Evolutionary conservation across 2,888 invertebrate species (phyloP).

Genomic region (Cephus runcator): DNA sequence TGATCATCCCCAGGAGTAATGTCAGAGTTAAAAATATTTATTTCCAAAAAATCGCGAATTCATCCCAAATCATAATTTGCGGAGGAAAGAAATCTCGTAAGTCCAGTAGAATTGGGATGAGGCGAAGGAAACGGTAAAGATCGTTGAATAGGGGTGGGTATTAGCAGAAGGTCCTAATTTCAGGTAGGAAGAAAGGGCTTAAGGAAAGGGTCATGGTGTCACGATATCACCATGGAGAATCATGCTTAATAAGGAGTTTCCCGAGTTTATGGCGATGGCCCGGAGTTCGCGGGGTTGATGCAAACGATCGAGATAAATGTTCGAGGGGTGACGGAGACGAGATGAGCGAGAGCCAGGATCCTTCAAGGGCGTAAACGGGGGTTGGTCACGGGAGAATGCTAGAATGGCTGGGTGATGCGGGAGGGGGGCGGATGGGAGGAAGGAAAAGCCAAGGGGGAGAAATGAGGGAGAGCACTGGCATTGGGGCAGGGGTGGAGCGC

Average conservation of each 20-base stretch:
- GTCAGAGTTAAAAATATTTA: neutral
- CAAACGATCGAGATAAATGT: conserved; percentile 63
- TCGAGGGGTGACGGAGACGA: conserved; percentile 39
- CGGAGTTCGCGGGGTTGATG: conserved; percentile 37
- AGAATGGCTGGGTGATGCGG: conserved; percentile 13
- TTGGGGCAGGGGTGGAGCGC: conserved; percentile 18
- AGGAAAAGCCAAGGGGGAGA: conserved; percentile 18
- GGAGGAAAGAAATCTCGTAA: too few species aligned
- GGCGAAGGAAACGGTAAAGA: neutral
- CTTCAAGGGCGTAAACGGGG: conserved; percentile 20
- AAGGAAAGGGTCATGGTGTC: neutral
- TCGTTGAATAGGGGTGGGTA: neutral
- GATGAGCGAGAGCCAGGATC: conserved; percentile 30
- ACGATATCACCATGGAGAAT: neutral
- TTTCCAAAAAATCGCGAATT: neutral
- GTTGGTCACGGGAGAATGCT: conserved; percentile 12
- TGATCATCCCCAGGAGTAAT: neutral
- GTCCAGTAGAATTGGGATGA: neutral
- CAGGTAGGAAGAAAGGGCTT: neutral
- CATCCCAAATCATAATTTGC: too few species aligned
- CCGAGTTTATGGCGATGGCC: conserved; percentile 1
- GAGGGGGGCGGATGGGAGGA: conserved; percentile 17
- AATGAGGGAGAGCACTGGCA: conserved; percentile 24
- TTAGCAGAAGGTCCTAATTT: neutral
- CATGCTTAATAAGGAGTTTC: conserved; percentile 3